These are phyloP conservation scores for Aquatica leii DNA, from an alignment of 2,888 invertebrate genomes.

Conservation along the genomic window DNA sequence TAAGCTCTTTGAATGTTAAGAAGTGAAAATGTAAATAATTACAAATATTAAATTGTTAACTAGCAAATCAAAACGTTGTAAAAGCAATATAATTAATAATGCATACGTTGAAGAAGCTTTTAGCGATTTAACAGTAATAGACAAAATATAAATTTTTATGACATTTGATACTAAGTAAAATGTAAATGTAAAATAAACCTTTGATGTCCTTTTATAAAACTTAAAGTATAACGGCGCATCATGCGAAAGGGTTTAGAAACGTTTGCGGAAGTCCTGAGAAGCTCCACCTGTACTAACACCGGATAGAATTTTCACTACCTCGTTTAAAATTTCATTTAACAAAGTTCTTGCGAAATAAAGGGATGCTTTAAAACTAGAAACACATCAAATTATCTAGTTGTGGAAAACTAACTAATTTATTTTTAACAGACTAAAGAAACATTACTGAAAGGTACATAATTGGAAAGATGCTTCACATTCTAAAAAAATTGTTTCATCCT, in stretches of 20 bases:
- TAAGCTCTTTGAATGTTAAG: conserved; percentile 33
- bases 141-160: background rate
- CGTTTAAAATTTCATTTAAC: conserved; percentile 18
- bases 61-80: background rate
- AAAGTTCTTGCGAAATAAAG: conserved; percentile 4
- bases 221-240: conserved; percentile 23
- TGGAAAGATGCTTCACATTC: background rate
- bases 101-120: too few relatives aligned
- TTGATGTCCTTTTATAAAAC: conserved; percentile 23
- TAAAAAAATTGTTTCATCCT: conserved; percentile 16
- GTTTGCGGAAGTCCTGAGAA: conserved; percentile 31
- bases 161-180: conserved; percentile 9
- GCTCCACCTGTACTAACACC: conserved; percentile 25
- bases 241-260: conserved; percentile 30
- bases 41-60: conserved; percentile 26
- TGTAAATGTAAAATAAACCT: conserved; percentile 23
- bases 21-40: conserved; percentile 33
- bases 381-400: conserved; percentile 4
- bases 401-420: conserved; percentile 5
- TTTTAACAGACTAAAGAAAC: background rate
- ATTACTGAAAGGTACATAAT: background rate
- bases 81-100: too few relatives aligned
- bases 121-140: background rate
- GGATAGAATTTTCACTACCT: conserved; percentile 23
- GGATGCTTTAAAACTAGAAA: conserved; percentile 11